Percentiles rank a stretch among this genome's conserved stretches.
phyloP scores from a whole-genome alignment of 2,888 invertebrate genomes.

The Caenorhabditis sp. region DNA sequence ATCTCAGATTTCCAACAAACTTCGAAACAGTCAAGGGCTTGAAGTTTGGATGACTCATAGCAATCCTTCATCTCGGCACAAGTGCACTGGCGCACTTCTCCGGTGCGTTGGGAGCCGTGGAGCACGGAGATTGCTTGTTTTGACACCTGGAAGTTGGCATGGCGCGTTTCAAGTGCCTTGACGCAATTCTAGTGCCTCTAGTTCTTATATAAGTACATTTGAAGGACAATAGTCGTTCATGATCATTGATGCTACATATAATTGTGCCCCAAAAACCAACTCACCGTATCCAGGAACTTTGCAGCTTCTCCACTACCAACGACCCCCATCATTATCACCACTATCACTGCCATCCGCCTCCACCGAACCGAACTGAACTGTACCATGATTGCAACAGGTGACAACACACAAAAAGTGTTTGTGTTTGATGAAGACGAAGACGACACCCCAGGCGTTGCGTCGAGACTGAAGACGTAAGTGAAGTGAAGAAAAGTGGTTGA shows the following conservation, averaged over 20 bases:
- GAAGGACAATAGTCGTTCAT: too few species aligned
- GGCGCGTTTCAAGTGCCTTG: too few species aligned
- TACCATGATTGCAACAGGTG: background rate
- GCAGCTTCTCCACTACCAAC: constrained; percentile 24
- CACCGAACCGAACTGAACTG: background rate
- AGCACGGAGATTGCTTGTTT: constrained; percentile 67
- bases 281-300: constrained; percentile 50
- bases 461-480: background rate
- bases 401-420: background rate
- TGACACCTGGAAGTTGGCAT: constrained; percentile 55
- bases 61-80: constrained; percentile 76
- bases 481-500: background rate
- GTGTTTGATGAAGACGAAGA: background rate
- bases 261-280: background rate
- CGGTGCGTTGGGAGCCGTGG: constrained; percentile 63
- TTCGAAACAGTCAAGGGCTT: constrained; percentile 75
- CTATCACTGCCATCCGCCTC: background rate
- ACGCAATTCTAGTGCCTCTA: background rate
- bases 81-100: constrained; percentile 74
- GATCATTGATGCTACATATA: too few species aligned
- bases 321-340: background rate
- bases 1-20: constrained; percentile 69
- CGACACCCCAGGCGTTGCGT: background rate
- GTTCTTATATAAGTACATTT: background rate
- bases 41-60: constrained; percentile 69